Evolutionary conservation across 2,797 vertebrate genomes (phyloP), one percentile per base, ranked within the genome.

Genomic region (Tangara arthus): DNA sequence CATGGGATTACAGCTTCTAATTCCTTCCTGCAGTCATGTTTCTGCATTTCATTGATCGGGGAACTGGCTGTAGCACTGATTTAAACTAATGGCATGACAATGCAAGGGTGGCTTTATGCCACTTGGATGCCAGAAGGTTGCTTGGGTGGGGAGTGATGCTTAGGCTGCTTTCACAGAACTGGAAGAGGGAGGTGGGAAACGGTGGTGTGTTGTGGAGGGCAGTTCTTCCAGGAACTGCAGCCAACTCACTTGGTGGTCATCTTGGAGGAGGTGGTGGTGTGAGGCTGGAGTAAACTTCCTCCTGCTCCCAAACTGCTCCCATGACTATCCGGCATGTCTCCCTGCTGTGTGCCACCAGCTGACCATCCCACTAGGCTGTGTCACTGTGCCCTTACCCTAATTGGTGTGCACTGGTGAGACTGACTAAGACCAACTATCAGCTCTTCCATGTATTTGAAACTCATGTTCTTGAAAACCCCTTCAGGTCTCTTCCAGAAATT

Each of bases 61-160:
- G 64, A 94, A 39, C 75, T 92, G 90, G 78, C 93, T 95, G 68
- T 96, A 95, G 92, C 93, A 85, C 71, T 93, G 90, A 92, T 95
- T 90, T 95, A 92, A 94, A 71, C 81, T 89, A 95, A 96, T 89
- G 78, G 69, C 22, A 37, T 34, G 66, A 60, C 75, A 81, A 49
- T 0, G 0, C 35, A 46, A 42, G 68, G 78, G 37, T 91, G 77
- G 55, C 42, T 92, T 84, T 87, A 55, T 70, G 68, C 57, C 61
- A 18, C 32, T 82, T 68, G 22, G 73, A 80, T 92, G 86, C 71
- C 46, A 80, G 18, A 87, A 91, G 56, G 18, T 78, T 70, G 59
- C 28, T 65, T 84, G 37, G 22, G 37, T 27, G 39, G 37, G 26
- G 44, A 87, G 21, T 23, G 66, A 55, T 65, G 18, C 35, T 81